These are phyloP conservation scores for Conchocele bisecta DNA, from an alignment of 2,888 invertebrate genomes.

Conservation along the genomic window DNA sequence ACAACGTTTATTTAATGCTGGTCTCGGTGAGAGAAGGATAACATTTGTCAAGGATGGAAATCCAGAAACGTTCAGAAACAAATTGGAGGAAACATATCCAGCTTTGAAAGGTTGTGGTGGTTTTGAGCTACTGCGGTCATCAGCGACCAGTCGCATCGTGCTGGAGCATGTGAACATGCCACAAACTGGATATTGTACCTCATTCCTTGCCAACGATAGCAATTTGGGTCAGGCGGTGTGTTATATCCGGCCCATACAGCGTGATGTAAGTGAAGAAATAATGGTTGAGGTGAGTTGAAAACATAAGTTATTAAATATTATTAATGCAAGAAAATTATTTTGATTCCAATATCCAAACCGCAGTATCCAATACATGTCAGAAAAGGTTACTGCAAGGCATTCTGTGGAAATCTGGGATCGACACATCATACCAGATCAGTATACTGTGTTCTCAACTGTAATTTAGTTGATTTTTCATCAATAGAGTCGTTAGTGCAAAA, in stretches of 20 bases:
- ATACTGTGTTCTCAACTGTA: no score
- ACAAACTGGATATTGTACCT: not conserved
- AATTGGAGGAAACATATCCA: slow-evolving; percentile 7
- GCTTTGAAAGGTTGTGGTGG: slow-evolving; percentile 10
- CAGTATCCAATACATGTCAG: no score
- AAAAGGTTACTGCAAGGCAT: no score
- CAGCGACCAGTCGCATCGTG: not conserved
- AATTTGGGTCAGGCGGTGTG: slow-evolving; percentile 19
- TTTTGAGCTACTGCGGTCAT: slow-evolving; percentile 9
- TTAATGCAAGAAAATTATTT: no score
- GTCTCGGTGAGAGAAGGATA: slow-evolving; percentile 21
- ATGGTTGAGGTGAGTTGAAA: no score
- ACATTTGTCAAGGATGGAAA: slow-evolving; percentile 2
- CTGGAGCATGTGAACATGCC: not conserved
- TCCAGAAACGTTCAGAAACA: not conserved
- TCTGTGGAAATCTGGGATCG: no score
- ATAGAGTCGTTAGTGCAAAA: no score
- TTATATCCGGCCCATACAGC: slow-evolving; percentile 18
- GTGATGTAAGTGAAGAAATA: no score
- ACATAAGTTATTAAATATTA: no score
- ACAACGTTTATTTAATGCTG: slow-evolving; percentile 5
- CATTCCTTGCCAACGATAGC: slow-evolving; percentile 19
- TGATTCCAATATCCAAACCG: no score
- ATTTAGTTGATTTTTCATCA: no score
- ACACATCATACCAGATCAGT: no score